Base-by-base conservation (phyloP, 2,797 vertebrate species). In the Schizopygopsis pylzovi region DNA sequence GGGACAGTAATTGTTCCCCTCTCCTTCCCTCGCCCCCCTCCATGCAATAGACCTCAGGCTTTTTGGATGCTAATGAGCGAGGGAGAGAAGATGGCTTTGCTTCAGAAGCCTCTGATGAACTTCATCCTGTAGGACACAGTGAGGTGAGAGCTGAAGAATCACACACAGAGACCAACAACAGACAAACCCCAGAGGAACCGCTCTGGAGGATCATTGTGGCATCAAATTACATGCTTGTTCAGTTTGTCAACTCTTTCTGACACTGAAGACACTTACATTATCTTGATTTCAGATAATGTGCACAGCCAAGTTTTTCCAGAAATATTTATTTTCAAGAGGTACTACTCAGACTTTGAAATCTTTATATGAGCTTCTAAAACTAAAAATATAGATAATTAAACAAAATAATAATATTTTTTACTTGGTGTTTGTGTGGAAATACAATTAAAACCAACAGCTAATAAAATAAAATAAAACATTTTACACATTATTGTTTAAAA, bases 11-110 rank as follows among this genome's bases (percentile, higher is more conserved):
- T 94, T 94, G 92, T 87, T 86, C 91, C 87, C 88, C 86, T 61
- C 78, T 83, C 88, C 85, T 68, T 2, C 43, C 81, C 70, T 37
- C 22, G 3, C 81, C 85, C 86, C 91, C 49, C 83, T 84, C 37
- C 91, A 88, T 65, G 89, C 90, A 91, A 91, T 91, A 89, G 92
- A 90, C 88, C 86, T 88, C 86, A 79, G 91, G 91, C 92, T 93
- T 95, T 96, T 96, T 91, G 91, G 91, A 95, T 95, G 95, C 92
- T 92, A 95, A 95, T 93, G 93, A 87, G 15, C 83, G 10, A 86
- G 49, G 41, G 43, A 80, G 83, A 83, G 85, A 85, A 79, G 86
- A 91, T 81, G 81, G 84, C 86, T 92, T 89, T 90, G 90, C 91
- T 93, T 87, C 93, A 77, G 54, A 61, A 59, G 87, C 41, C 59